Base-by-base conservation (phyloP, 37 sponge, comb jelly and placozoan species). In the Diacarnus erythraeanus region DNA sequence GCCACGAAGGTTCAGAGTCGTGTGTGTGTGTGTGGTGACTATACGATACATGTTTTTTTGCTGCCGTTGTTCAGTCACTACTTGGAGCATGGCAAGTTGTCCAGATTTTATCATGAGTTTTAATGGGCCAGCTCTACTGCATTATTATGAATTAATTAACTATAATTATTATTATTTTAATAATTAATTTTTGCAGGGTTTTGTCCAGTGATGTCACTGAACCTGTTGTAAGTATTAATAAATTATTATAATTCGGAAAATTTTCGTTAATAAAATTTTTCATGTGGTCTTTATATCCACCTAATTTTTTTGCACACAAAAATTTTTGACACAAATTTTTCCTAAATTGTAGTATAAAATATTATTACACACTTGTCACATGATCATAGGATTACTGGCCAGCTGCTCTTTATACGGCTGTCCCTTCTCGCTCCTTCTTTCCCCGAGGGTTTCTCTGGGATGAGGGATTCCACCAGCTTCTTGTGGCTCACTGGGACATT, bases 401-500 rank as follows among this genome's bases (percentile, higher is more conserved):
- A 6, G 86, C 93, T 36, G 38, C 76, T 6, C 86, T 92, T 15
- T 92, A 88, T 74, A 92, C 89, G 27, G 93, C 80, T 23, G 95
- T 94, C 23, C 99, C 99, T 20, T 96, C 99, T 2, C 86, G 99
- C 30, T 94, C 99, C n/a, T 96, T 94, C 81, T 99, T 99, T 66
- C 97, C 99, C 51, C 90, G 99, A 34, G 99, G 99, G 2, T 99
- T 99, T 72, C 99, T 99, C 42, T 99, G 99, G 99, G 99, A 99
- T 59, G 99, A 99, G 69, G 99, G 99, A 0, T 99, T 99, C 74
- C 99, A 99, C 40, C 99, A 96, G 86, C 83, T 99, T 23, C 84
- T 99, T 0, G 84, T 96, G 57, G 83, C 90, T 30, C 89, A 96
- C 57, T 99, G 99, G 99, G 89, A 96, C 85, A 72, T 67, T 42